phyloP scores from a whole-genome alignment of 23 tunicate species.

The Aplidium turbinatum region DNA sequence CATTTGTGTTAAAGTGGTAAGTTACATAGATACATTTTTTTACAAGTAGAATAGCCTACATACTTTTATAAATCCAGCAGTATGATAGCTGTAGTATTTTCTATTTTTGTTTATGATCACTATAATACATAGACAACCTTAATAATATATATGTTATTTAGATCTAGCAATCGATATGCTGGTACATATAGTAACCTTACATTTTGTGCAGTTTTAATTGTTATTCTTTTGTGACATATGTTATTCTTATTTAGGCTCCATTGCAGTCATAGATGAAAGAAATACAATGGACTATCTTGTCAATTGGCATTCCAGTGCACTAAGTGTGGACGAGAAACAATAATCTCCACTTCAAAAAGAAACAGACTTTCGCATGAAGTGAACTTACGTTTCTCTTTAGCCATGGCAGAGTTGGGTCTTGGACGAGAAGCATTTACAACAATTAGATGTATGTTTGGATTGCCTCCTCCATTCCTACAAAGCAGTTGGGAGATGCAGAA shows the following conservation, averaged over 20 bases:
- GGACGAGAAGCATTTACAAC: not conserved
- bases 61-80: not conserved
- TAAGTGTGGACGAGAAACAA: not conserved
- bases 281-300: slow-evolving; percentile 12
- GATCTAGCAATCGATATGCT: too few relatives aligned
- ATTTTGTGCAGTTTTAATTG: too few relatives aligned
- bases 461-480: slow-evolving; percentile 29
- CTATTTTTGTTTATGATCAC: not conserved
- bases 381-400: too few relatives aligned
- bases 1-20: slow-evolving; percentile 19
- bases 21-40: slow-evolving; percentile 1
- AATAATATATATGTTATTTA: too few relatives aligned
- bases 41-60: not conserved
- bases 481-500: slow-evolving; percentile 25
- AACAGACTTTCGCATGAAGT: not conserved
- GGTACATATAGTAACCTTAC: too few relatives aligned
- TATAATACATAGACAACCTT: not conserved
- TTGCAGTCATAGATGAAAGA: not conserved
- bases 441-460: not conserved
- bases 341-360: not conserved
- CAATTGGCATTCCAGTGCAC: slow-evolving; percentile 18
- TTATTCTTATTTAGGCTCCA: not conserved
- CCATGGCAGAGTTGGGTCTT: not conserved
- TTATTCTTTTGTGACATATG: not conserved
- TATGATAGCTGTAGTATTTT: not conserved